phyloP scores from a whole-genome alignment of 2,113 vertebrate species.

The Tor tambroides region DNA sequence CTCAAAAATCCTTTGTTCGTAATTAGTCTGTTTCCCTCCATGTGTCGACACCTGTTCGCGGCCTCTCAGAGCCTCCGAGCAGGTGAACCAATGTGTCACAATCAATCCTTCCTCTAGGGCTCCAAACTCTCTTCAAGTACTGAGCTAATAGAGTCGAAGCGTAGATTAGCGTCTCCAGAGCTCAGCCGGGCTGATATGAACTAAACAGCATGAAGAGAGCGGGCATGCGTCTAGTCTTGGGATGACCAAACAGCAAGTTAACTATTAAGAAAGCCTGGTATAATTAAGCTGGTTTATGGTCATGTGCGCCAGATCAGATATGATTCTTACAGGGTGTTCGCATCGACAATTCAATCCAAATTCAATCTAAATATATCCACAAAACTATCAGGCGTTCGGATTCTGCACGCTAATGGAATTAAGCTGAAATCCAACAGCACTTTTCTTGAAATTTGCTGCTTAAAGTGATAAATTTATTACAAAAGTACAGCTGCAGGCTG shows the following conservation, averaged over 20 bases:
- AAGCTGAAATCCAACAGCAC: background rate
- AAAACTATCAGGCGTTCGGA: background rate
- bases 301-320: background rate
- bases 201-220: background rate
- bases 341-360: too few species aligned
- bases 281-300: background rate
- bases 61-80: background rate
- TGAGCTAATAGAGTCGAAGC: background rate
- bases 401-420: background rate
- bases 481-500: background rate
- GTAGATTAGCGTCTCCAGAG: slow-evolving; percentile 8
- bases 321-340: background rate
- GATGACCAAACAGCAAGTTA: background rate
- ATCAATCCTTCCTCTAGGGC: slow-evolving; percentile 34
- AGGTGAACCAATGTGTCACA: slow-evolving; percentile 33
- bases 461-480: background rate
- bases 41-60: slow-evolving; percentile 37
- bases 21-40: slow-evolving; percentile 33
- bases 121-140: background rate
- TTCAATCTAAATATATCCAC: background rate
- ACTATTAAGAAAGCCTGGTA: background rate
- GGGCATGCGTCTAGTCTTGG: background rate
- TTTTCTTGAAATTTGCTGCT: background rate
- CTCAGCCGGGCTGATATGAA: background rate
- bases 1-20: background rate